Conservation (phyloP, 2,888 invertebrate genomes). For the Parapristionchus giblindavisi region DNA sequence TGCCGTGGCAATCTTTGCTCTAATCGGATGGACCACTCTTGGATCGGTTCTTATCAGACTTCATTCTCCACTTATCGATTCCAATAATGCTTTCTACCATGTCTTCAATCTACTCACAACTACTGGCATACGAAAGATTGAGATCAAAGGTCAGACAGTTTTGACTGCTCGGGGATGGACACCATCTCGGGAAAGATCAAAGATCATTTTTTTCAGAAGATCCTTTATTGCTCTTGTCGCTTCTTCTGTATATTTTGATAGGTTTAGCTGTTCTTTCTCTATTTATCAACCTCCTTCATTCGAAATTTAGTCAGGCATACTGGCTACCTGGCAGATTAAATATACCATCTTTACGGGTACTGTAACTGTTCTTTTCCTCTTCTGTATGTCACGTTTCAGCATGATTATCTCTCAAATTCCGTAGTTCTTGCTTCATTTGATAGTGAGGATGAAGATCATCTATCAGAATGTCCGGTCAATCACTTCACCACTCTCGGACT, state of each 20-base stretch:
- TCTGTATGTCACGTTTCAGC: constrained; percentile 1
- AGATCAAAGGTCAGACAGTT: constrained; percentile 40
- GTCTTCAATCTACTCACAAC: constrained; percentile 70
- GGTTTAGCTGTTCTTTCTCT: constrained; percentile 52
- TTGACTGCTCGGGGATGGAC: not conserved
- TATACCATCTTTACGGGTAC: constrained; percentile 39
- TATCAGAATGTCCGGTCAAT: constrained; percentile 48
- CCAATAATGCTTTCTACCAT: constrained; percentile 70
- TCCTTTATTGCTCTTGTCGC: constrained; percentile 13
- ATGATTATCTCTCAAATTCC: not conserved
- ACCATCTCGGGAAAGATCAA: not conserved
- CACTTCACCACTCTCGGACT: constrained; percentile 54
- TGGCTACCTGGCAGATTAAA: constrained; percentile 54
- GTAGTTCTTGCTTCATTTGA: constrained; percentile 23
- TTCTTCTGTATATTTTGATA: constrained; percentile 45
- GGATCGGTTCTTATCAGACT: constrained; percentile 59
- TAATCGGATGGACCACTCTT: constrained; percentile 69
- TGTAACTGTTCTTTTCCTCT: not conserved
- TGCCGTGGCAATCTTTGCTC: constrained; percentile 59
- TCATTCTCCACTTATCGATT: constrained; percentile 65
- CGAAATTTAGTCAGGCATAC: constrained; percentile 54
- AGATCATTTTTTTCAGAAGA: constrained; percentile 30
- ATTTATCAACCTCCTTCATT: constrained; percentile 54
- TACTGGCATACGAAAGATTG: constrained; percentile 64
- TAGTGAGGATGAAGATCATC: constrained; percentile 27